A percentile compares a stretch with the other conserved stretches of the same genome.
phyloP scores from a whole-genome alignment of 2,888 invertebrate species.

The Plebejus melissa region DNA sequence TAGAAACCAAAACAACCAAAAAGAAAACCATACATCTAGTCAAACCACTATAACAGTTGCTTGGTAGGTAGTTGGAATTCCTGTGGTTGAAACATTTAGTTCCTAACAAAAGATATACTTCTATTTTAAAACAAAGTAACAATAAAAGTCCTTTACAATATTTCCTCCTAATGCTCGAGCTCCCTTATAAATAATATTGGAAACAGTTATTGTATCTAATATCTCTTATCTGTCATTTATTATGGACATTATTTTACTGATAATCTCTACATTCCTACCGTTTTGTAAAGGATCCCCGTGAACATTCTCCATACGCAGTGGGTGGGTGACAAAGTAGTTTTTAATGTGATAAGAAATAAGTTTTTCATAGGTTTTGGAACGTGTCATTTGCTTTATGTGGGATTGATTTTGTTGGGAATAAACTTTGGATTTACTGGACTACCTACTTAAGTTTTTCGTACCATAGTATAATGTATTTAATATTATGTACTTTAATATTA shows the following conservation, averaged over 20 bases:
- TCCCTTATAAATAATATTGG: conserved; percentile 11
- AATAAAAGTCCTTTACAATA: not conserved
- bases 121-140: not conserved
- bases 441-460: not conserved
- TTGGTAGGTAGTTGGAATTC: too few relatives aligned
- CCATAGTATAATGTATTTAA: too few relatives aligned
- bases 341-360: conserved; percentile 21
- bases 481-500: not conserved
- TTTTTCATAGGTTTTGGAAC: not conserved
- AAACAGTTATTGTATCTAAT: conserved; percentile 9
- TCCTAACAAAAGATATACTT: not conserved
- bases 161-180: not conserved
- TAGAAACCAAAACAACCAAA: too few relatives aligned
- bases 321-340: conserved; percentile 21
- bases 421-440: not conserved
- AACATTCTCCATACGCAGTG: conserved; percentile 12
- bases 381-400: not conserved
- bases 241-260: conserved; percentile 18
- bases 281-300: conserved; percentile 20
- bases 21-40: not conserved
- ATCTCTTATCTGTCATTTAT: conserved; percentile 25
- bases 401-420: not conserved
- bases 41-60: not conserved
- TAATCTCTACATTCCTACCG: conserved; percentile 27
- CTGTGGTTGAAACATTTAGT: not conserved